Conservation (phyloP, 2,888 invertebrate genomes). For the Phlogophora meticulosa region DNA sequence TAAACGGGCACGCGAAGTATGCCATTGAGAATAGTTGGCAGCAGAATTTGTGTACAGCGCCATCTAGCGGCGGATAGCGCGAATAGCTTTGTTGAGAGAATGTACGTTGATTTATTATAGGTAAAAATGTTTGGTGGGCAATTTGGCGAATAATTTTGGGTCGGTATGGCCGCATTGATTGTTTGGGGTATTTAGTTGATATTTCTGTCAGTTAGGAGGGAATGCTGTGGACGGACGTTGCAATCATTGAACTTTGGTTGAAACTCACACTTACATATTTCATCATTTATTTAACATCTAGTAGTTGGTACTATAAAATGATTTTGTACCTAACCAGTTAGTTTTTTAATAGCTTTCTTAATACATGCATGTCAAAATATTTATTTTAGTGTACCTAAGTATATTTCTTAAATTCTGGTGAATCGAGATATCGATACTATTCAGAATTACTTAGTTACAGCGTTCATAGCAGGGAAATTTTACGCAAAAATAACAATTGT, state of each 20-base stretch:
- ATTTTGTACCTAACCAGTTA: no score
- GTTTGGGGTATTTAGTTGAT: constrained; percentile 39
- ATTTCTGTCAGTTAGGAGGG: constrained; percentile 10
- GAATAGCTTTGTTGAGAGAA: constrained; percentile 60
- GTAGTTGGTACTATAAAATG: no score
- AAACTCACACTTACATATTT: no score
- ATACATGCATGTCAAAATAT: no score
- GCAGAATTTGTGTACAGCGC: constrained; percentile 74
- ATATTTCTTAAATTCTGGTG: no score
- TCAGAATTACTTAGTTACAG: no score
- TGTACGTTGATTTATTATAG: constrained; percentile 69
- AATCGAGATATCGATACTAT: no score
- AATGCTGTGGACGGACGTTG: neutral
- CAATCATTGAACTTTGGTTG: neutral
- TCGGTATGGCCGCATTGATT: constrained; percentile 56
- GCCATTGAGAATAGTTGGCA: constrained; percentile 73
- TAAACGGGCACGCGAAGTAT: constrained; percentile 67
- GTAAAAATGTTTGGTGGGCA: constrained; percentile 59
- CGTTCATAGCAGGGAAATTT: no score
- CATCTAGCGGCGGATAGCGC: constrained; percentile 80
- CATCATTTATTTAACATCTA: no score
- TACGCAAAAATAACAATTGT: no score
- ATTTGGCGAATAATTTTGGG: constrained; percentile 54
- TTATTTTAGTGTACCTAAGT: no score
- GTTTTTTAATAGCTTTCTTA: no score